Percentiles rank a stretch among this genome's conserved stretches.
phyloP scores from a whole-genome alignment of 2,888 invertebrate genomes.

The Galeopsomyia nigrocyanea region DNA sequence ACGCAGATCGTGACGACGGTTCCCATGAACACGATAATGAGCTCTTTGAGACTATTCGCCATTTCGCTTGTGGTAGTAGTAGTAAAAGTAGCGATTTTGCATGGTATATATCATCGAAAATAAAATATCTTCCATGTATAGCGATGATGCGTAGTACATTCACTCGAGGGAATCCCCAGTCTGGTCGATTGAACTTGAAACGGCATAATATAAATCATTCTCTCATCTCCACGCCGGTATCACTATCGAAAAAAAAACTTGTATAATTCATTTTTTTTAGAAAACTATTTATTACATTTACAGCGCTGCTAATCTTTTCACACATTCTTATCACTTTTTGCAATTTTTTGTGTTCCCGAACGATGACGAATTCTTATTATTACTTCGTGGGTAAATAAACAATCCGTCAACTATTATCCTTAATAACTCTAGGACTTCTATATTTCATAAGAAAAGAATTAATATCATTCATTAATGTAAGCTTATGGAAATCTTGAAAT shows the following conservation, averaged over 20 bases:
- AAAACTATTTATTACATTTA: conserved; percentile 41
- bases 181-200: not conserved
- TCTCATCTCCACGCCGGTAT: not conserved
- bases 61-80: not conserved
- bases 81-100: conserved; percentile 34
- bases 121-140: conserved; percentile 20
- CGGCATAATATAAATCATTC: too few species aligned
- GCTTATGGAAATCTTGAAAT: too few species aligned
- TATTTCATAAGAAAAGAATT: too few species aligned
- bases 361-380: not conserved
- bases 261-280: conserved; percentile 20
- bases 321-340: not conserved
- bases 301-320: conserved; percentile 8
- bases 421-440: too few species aligned
- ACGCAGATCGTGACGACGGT: too few species aligned
- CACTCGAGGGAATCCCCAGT: conserved; percentile 12
- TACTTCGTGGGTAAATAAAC: not conserved
- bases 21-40: not conserved
- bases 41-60: not conserved
- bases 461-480: too few species aligned
- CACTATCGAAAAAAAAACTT: not conserved
- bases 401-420: not conserved
- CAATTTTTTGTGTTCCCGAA: not conserved
- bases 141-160: not conserved
- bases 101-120: conserved; percentile 28